Evolutionary conservation across 2,113 vertebrate species (phyloP), one percentile per base, ranked within the genome.

Genomic region (Pan paniscus): DNA sequence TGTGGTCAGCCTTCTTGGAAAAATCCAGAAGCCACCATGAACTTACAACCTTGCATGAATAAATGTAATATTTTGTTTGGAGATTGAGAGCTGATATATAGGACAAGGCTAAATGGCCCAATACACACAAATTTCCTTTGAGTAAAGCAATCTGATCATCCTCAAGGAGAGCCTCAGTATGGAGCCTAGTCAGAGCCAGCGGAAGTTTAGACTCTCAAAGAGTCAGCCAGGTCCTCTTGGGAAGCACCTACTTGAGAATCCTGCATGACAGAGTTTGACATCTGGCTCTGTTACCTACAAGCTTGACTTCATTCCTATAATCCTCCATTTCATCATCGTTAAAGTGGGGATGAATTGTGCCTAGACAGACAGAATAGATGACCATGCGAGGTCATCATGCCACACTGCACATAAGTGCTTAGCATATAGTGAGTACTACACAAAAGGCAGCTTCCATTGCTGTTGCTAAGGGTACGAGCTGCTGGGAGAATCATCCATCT

Each of bases 371-470:
- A 88, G 81, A 25, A 32, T 1, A 35, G 32, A 2, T 25, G 46
- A 46, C 46, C 46, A 46, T 46, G 6, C 55, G 70, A 89, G 22
- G 73, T 78, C 48, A 43, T 1, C 3, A 9, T 5, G 43, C 80
- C 32, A 46, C 12, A 2, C 0, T 3, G 2, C 5, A 18, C 11
- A 2, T 0, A 1, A 52, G 52, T 11, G 1, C 8, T 35, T 1
- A 11, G 70, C 18, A 23, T 1, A 4, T 14, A 27, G 50, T 46
- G 23, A 4, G 38, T 18, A 18, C 14, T n/a, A 2, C 9, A 35
- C 5, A 14, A 8, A 68, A 0, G 9, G 73, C 1, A 11, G 6
- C 38, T 57, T 32, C 61, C 40, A 2, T 6, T 27, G 50, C 43
- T 48, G 10, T 38, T 25, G 81, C 27, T 64, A 32, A 3, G 5